Base-by-base conservation (phyloP, 37 sponge, comb jelly and placozoan species). In the Crambe crambe region DNA sequence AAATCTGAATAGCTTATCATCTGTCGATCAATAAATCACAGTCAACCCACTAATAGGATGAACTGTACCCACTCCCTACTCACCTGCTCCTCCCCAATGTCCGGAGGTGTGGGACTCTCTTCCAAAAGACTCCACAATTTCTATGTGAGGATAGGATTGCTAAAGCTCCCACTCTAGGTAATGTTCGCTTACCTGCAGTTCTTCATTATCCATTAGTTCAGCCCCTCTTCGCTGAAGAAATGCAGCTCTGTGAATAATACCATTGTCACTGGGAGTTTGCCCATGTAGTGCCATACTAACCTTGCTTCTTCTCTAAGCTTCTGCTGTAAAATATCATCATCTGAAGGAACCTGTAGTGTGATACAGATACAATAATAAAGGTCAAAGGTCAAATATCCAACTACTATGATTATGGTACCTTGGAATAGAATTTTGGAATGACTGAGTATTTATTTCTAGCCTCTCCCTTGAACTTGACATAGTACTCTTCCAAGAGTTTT, bases 271-370 rank as follows among this genome's bases (percentile, higher is more conserved):
- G 5, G 63, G 18, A 23, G 30, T 61, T 23, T 61, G 30, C 66
- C 25, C 66, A 47, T 12, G 12, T 12, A 47, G 10, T 15, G 10
- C 25, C 66, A 30, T 9, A 61, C 76, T 38, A 32, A 81, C 81
- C 98, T 80, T 3, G 95, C 85, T 35, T 95, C 98, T 60, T 93
- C 98, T 54, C 98, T 56, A 35, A 97, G 84, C 68, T 97, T 97
- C 76, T 93, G 96, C 17, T 75, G 86, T 26, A 97, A 78, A 0
- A 90, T 63, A 23, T 95, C 76, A 56, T 90, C 95, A 41, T 95
- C 95, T 20, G 79, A 51, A 10, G 98, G 98, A 22, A 89, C 90
- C 83, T 90, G 73, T 18, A 75, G 42, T 26, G 57, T 58, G 51
- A 47, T n/a, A n/a, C n/a, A n/a, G n/a, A n/a, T n/a, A n/a, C n/a